Evolutionary conservation across 2,797 vertebrate genomes (phyloP), one percentile per base, ranked within the genome.

Genomic region (Todus mexicanus): DNA sequence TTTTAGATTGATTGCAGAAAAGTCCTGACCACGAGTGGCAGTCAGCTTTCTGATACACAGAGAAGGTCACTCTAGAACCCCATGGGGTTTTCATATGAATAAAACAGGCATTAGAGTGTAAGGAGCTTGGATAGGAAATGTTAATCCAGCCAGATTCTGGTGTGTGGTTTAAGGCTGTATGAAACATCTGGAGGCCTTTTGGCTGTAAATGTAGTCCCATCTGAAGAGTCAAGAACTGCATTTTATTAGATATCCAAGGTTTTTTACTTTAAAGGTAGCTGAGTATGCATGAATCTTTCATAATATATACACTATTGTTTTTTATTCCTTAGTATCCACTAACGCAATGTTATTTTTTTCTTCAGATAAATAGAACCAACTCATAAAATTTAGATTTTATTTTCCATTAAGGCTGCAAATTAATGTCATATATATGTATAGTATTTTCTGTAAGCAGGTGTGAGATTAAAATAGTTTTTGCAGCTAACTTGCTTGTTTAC

Each of bases 331-430:
- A 80, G 48, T 75, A 85, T 33, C 26, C 45, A 60, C 63, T 61
- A 64, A 60, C 42, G 38, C 8, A 54, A 9, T 71, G n/a, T 27
- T 78, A 29, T 60, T 10, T 76, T 92, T 94, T 86, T 76, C 23
- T 91, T 93, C 64, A 68, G 84, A 38, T 25, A 69, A 15, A 33
- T 51, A 71, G 75, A 84, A 84, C 12, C 26, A 68, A 84, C 26
- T 84, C 0, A 50, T 65, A 57, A 89, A 87, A 93, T 86, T 79
- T 50, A 76, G 23, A 86, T 90, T 86, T 94, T 92, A 29, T 87
- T 95, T 95, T 85, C 18, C 17, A 26, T 75, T 87, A 50, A 33
- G 81, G 56, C 59, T 88, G 37, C 82, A 86, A 85, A 93, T 91
- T 66, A 89, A 31, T 84, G 38, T 23, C 37, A 40, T 75, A 56